phyloP scores from a whole-genome alignment of 2,888 invertebrate species.

The Apamea sordens region DNA sequence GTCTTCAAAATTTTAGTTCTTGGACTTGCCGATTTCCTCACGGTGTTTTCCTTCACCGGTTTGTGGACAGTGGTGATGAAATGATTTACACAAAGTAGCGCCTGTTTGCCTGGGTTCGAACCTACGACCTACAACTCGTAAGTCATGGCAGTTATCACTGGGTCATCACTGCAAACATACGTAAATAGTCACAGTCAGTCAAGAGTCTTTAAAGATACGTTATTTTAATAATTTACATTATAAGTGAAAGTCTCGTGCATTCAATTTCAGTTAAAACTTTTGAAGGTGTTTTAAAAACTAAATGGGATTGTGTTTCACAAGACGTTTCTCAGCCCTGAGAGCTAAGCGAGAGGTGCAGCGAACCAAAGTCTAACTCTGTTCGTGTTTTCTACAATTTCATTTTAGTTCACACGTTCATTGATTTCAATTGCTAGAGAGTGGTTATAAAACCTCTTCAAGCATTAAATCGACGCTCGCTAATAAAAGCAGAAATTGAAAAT shows the following conservation, averaged over 20 bases:
- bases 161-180: background rate
- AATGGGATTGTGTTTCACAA: constrained; percentile 14
- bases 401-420: constrained; percentile 48
- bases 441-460: constrained; percentile 39
- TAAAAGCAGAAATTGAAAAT: constrained; percentile 70
- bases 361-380: constrained; percentile 25
- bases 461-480: constrained; percentile 43
- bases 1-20: background rate
- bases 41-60: background rate
- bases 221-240: background rate
- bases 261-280: background rate
- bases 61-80: background rate
- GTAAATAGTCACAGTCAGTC: background rate
- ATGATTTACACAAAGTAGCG: background rate
- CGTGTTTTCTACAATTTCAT: constrained; percentile 45
- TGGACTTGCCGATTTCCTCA: background rate
- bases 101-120: background rate
- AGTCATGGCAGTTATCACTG: background rate
- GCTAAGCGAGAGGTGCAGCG: constrained; percentile 6
- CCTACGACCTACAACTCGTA: background rate
- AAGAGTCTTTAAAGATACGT: background rate
- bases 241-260: background rate
- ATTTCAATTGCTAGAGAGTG: constrained; percentile 43
- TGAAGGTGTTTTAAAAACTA: background rate
- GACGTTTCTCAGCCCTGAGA: constrained; percentile 18